Evolutionary conservation across 2,113 vertebrate genomes (phyloP).

Genomic region (Egretta garzetta): DNA sequence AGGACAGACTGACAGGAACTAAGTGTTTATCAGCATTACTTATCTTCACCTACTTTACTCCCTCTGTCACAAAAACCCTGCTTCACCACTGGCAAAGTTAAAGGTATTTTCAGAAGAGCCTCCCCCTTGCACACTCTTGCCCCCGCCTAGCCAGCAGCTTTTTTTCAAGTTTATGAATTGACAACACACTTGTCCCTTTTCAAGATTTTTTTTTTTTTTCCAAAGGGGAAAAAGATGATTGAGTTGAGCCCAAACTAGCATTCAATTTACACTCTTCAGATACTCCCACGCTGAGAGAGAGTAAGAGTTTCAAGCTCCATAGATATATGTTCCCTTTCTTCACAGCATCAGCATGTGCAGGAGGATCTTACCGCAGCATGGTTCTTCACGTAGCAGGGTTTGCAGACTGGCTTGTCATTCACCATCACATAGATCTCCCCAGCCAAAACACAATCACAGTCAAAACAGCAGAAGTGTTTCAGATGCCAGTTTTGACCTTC

Average conservation of each 20-base stretch:
- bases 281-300: background rate
- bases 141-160: background rate
- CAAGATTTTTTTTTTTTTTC: background rate
- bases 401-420: constrained; percentile 91
- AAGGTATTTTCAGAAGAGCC: background rate
- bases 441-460: constrained; percentile 93
- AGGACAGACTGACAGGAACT: background rate
- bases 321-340: background rate
- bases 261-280: background rate
- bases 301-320: background rate
- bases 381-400: constrained; percentile 92
- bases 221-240: background rate
- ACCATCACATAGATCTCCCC: constrained; percentile 95
- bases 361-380: constrained; percentile 87
- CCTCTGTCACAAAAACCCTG: background rate
- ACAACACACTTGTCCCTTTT: background rate
- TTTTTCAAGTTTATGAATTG: background rate
- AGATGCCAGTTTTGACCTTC: constrained; percentile 97
- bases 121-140: rapidly evolving
- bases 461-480: constrained; percentile 99
- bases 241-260: background rate
- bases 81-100: background rate
- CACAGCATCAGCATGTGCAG: background rate
- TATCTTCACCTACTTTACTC: background rate
- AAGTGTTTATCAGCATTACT: background rate